Evolutionary conservation across 1,140 invertebrate genomes (phyloP).

Genomic region (Olivierus martensii): DNA sequence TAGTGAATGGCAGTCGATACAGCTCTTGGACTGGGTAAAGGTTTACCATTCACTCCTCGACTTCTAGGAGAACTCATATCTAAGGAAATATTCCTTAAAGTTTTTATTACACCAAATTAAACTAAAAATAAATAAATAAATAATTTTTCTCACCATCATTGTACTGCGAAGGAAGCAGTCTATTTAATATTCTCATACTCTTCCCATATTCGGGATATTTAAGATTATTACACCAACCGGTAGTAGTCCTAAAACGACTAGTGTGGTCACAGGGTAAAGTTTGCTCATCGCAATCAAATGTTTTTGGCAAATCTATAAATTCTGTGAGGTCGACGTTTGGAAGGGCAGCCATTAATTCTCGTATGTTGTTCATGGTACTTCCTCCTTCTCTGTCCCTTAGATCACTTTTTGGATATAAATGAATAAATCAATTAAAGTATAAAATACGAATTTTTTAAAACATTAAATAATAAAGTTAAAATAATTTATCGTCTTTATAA

Average conservation of each 20-base stretch:
- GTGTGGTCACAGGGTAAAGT: conserved; percentile 56
- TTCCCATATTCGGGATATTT: conserved; percentile 70
- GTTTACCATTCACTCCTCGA: conserved; percentile 52
- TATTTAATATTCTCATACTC: conserved; percentile 59
- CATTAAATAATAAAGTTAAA: too few species aligned
- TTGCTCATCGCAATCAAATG: conserved; percentile 36
- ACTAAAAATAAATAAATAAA: too few species aligned
- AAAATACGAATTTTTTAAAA: too few species aligned
- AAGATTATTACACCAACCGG: conserved; percentile 84
- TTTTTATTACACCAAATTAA: too few species aligned
- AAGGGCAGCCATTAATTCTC: conserved; percentile 32
- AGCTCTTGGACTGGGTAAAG: conserved; percentile 61
- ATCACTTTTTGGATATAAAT: not conserved
- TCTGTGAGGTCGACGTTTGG: conserved; percentile 35
- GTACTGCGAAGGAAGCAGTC: conserved; percentile 70
- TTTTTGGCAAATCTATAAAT: conserved; percentile 32
- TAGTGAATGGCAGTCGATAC: conserved; percentile 76
- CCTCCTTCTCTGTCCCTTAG: conserved; percentile 11
- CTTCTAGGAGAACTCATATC: conserved; percentile 57
- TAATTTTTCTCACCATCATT: conserved; percentile 59
- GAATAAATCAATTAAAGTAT: too few species aligned
- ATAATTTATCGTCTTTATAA: too few species aligned
- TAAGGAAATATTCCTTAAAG: too few species aligned
- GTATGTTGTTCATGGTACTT: conserved; percentile 19
- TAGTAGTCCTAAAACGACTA: conserved; percentile 60